Conservation (phyloP, 2,113 vertebrate genomes). For the Syrrhaptes paradoxus region DNA sequence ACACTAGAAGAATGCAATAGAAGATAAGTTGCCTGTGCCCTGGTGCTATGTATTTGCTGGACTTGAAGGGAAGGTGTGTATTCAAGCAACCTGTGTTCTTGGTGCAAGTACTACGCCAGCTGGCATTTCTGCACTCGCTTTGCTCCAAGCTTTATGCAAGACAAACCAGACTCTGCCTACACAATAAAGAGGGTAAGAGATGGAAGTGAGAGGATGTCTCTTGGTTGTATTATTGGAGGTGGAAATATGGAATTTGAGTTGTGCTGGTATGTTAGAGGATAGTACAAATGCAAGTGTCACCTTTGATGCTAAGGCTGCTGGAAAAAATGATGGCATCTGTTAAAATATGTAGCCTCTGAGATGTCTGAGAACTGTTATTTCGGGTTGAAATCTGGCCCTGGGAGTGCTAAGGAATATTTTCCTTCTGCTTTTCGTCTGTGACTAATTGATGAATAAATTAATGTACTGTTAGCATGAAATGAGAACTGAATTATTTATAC, state of each 20-base stretch:
- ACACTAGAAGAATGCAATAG: not conserved
- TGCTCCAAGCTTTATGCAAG: not conserved
- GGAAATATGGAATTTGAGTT: not conserved
- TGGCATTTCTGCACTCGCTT: not conserved
- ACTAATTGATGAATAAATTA: slow-evolving; percentile 30
- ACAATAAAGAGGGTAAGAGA: not conserved
- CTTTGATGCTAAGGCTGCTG: not conserved
- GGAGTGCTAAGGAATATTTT: not conserved
- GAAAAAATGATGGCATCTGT: not conserved
- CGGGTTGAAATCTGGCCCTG: not conserved
- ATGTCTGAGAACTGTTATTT: not conserved
- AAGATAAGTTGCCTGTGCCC: not conserved
- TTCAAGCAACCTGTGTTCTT: not conserved
- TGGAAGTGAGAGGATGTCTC: not conserved
- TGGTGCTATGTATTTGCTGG: accelerated
- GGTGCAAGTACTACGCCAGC: not conserved
- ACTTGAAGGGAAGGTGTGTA: not conserved
- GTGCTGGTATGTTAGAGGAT: not conserved
- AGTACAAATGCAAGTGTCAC: not conserved
- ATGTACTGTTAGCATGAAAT: not conserved
- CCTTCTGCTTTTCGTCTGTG: not conserved
- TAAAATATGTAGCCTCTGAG: not conserved
- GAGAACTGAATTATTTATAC: not conserved
- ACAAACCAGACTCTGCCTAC: not conserved
- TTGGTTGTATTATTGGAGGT: not conserved